Base-by-base conservation (phyloP, 1,140 invertebrate genomes). In the Meteorus sp. region DNA sequence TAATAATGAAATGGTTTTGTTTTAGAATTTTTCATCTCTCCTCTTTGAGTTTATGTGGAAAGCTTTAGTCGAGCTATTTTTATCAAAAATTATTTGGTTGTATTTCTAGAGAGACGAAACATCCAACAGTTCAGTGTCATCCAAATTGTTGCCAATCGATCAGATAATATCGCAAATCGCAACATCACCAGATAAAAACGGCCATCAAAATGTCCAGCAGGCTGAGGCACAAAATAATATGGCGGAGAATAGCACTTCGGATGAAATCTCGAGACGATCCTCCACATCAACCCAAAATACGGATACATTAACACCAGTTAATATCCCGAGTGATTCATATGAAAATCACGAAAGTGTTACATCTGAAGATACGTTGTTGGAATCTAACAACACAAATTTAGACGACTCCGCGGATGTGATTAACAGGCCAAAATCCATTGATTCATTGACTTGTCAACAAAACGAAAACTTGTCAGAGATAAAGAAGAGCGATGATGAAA, bases 21-120 rank as follows among this genome's bases (percentile, higher is more conserved):
- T n/a, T n/a, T n/a, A n/a, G n/a, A n/a, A n/a, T n/a, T n/a, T n/a
- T n/a, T n/a, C n/a, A n/a, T n/a, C n/a, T n/a, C n/a, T n/a, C n/a
- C n/a, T n/a, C n/a, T n/a, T n/a, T n/a, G n/a, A n/a, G n/a, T n/a
- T n/a, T n/a, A n/a, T n/a, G n/a, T n/a, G n/a, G n/a, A n/a, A n/a
- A n/a, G n/a, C n/a, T n/a, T n/a, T n/a, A n/a, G n/a, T n/a, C n/a
- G n/a, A n/a, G n/a, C 59, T 59, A n/a, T 61, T 60, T 60, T 31
- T 59, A 37, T 50, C 60, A 63, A 51, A 60, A 47, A 63, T n/a
- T n/a, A n/a, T n/a, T n/a, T n/a, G n/a, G n/a, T n/a, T n/a, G n/a
- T n/a, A n/a, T n/a, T 70, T 79, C 66, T n/a, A 81, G 78, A 78
- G 78, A 74, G 78, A 79, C 63, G 77, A 81, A 73, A 81, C 78